Conservation (phyloP, 1,140 invertebrate genomes). For the Cotesia glomerata region DNA sequence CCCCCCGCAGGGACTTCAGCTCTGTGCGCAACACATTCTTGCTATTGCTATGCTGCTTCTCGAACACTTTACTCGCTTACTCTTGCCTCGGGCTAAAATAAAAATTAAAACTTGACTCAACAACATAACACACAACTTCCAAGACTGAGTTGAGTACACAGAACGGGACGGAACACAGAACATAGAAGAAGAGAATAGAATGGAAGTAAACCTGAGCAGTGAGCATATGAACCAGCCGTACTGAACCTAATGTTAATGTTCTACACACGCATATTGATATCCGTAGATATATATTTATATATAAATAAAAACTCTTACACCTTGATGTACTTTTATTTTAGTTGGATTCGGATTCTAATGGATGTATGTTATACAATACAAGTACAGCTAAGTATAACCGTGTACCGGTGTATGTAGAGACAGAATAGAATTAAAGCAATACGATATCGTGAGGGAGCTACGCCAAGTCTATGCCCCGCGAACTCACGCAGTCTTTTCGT, state of each 20-base stretch:
- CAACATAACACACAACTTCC: background rate
- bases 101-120: constrained; percentile 36
- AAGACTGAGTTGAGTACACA: background rate
- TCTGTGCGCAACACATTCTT: constrained; percentile 19
- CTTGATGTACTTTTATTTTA: too few species aligned
- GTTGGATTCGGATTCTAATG: too few species aligned
- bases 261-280: too few species aligned
- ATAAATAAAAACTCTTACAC: too few species aligned
- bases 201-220: background rate
- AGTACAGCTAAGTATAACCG: too few species aligned
- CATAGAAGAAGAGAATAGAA: background rate
- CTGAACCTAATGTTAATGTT: too few species aligned
- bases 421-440: too few species aligned
- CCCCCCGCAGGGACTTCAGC: background rate
- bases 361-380: too few species aligned
- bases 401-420: too few species aligned
- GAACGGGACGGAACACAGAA: background rate
- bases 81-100: constrained; percentile 49
- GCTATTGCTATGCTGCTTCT: constrained; percentile 14
- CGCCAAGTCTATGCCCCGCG: constrained; percentile 9
- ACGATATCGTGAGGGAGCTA: background rate
- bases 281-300: too few species aligned
- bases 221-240: background rate
- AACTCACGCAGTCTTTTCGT: constrained; percentile 34
- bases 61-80: background rate